phyloP scores from a whole-genome alignment of 2,888 invertebrate genomes.

The Gastrophysa polygoni region DNA sequence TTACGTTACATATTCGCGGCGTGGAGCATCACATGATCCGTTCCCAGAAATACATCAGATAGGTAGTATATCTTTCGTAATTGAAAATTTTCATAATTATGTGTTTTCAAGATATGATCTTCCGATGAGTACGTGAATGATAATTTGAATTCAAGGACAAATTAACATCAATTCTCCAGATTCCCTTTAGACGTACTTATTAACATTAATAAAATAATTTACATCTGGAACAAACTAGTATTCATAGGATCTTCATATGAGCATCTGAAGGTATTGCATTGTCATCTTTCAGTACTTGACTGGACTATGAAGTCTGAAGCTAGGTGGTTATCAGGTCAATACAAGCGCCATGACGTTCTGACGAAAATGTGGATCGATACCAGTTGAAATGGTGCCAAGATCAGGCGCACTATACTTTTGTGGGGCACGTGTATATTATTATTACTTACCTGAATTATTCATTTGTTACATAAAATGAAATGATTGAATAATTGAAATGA shows the following conservation, averaged over 20 bases:
- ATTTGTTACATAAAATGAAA: too few species aligned
- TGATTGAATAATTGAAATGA: too few species aligned
- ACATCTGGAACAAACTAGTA: not conserved
- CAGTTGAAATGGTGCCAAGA: conserved; percentile 30
- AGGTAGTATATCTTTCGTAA: not conserved
- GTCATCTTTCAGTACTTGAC: too few species aligned
- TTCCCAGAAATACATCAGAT: not conserved
- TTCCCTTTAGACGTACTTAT: too few species aligned
- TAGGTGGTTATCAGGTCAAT: not conserved
- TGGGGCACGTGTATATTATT: conserved; percentile 26
- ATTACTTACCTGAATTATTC: not conserved
- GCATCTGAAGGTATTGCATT: not conserved
- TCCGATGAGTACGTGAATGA: not conserved
- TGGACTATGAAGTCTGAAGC: not conserved
- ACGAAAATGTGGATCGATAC: conserved; percentile 25
- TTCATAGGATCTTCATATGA: not conserved
- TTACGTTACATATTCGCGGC: conserved; percentile 2
- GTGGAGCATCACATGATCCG: conserved; percentile 2
- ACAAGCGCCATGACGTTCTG: not conserved
- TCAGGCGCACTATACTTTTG: conserved; percentile 16
- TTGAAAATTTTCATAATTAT: too few species aligned
- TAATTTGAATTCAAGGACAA: conserved; percentile 11
- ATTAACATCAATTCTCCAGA: not conserved
- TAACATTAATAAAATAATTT: not conserved
- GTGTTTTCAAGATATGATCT: too few species aligned